Conservation (phyloP, 2,797 vertebrate species). For the Nasua narica region DNA sequence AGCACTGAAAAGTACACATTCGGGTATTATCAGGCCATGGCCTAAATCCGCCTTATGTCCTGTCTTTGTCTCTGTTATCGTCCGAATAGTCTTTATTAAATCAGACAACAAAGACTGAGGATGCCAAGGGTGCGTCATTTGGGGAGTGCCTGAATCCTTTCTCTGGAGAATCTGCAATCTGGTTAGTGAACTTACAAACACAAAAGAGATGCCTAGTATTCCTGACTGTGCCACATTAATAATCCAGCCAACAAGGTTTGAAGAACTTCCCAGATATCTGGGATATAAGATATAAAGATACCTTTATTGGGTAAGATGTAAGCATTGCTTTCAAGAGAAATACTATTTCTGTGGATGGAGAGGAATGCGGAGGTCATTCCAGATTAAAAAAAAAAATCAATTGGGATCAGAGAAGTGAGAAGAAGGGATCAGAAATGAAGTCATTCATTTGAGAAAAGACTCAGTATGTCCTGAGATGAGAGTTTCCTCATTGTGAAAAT, state of each 20-base stretch:
- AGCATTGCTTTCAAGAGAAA: no score
- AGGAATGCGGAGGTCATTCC: neutral
- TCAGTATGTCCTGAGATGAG: neutral
- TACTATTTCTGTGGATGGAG: neutral
- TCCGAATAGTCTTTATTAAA: neutral
- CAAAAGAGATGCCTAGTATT: neutral
- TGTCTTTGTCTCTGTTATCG: neutral
- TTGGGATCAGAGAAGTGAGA: neutral
- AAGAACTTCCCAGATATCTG: neutral
- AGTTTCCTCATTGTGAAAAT: neutral
- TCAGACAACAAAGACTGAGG: neutral
- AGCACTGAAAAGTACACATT: neutral
- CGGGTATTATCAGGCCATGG: neutral
- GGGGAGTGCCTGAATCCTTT: neutral
- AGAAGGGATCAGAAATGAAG: slow-evolving; percentile 12
- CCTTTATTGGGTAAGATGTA: no score
- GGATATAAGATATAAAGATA: no score
- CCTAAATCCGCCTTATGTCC: neutral
- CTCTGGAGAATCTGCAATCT: neutral
- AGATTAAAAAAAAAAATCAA: neutral
- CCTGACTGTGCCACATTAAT: neutral
- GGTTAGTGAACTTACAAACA: neutral
- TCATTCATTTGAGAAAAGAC: neutral
- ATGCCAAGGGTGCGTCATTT: neutral
- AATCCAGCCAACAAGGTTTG: neutral